Conservation (phyloP, 2,888 invertebrate species). For the Ennomos erosarius region DNA sequence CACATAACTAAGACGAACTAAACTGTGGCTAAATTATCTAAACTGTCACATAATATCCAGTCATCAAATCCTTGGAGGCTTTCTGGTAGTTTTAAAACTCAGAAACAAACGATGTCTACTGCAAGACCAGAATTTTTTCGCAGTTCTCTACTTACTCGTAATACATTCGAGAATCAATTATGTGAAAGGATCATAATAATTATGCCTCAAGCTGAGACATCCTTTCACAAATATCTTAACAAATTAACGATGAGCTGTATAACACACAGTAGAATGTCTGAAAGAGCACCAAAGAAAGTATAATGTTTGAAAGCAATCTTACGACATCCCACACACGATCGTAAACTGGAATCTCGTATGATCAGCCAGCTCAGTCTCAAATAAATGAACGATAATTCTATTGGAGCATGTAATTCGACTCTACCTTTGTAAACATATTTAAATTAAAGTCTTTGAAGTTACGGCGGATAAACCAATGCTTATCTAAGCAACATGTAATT, state of each 20-base stretch:
- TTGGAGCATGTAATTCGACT: slow-evolving; percentile 20
- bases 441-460: slow-evolving; percentile 23
- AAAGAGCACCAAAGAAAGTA: slow-evolving; percentile 23
- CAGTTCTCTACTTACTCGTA: too few species aligned
- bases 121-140: too few species aligned
- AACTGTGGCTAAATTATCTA: too few species aligned
- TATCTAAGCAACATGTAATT: slow-evolving; percentile 22
- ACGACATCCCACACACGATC: slow-evolving; percentile 30
- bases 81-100: too few species aligned
- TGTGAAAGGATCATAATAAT: slow-evolving; percentile 16
- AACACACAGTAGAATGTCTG: slow-evolving; percentile 12
- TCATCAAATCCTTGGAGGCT: too few species aligned
- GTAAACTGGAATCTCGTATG: slow-evolving; percentile 26
- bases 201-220: slow-evolving; percentile 5
- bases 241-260: slow-evolving; percentile 2
- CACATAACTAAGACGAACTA: too few species aligned
- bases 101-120: too few species aligned
- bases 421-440: slow-evolving; percentile 15
- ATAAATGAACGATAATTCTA: slow-evolving; percentile 29
- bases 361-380: slow-evolving; percentile 14
- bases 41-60: too few species aligned
- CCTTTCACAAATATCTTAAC: not conserved
- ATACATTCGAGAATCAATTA: too few species aligned
- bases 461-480: slow-evolving; percentile 14
- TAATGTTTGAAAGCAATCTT: slow-evolving; percentile 27